Evolutionary conservation across 2,888 invertebrate species (phyloP).

Genomic region (Mycogona germanica): DNA sequence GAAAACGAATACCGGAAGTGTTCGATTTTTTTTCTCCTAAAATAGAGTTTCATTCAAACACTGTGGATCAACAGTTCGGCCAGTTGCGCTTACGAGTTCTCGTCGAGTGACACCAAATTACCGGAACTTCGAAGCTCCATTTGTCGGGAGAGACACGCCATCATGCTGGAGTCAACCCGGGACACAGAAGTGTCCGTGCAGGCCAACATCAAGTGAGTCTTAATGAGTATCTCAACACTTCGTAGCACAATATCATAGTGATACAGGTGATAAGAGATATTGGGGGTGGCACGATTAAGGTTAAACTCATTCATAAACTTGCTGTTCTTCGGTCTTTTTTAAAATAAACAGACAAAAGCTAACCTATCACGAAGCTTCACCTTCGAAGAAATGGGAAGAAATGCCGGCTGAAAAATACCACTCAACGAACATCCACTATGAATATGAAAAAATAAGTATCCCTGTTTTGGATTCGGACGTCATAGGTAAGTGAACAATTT

Average conservation of each 20-base stretch:
- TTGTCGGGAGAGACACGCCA: slow-evolving; percentile 23
- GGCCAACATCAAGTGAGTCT: slow-evolving; percentile 22
- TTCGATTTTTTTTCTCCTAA: neutral
- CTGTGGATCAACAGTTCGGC: slow-evolving; percentile 20
- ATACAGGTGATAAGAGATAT: too few species aligned
- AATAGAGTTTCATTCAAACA: slow-evolving; percentile 12
- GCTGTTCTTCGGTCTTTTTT: neutral
- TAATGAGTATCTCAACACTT: too few species aligned
- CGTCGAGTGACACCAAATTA: slow-evolving; percentile 2
- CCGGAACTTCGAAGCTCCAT: slow-evolving; percentile 17
- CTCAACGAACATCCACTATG: neutral
- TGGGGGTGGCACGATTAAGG: neutral
- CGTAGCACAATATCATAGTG: too few species aligned
- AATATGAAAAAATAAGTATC: neutral
- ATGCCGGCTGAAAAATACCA: neutral
- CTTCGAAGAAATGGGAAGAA: neutral
- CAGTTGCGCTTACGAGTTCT: slow-evolving; percentile 19
- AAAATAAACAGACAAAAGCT: neutral
- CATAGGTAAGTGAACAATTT: too few species aligned
- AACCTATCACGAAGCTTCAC: neutral
- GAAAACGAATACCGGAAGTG: neutral
- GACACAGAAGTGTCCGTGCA: slow-evolving; percentile 21
- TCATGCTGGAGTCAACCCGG: slow-evolving; percentile 20
- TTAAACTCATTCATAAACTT: neutral
- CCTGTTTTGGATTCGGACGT: too few species aligned